Conservation (phyloP, 2,113 vertebrate genomes). For the Copsychus sechellarum region DNA sequence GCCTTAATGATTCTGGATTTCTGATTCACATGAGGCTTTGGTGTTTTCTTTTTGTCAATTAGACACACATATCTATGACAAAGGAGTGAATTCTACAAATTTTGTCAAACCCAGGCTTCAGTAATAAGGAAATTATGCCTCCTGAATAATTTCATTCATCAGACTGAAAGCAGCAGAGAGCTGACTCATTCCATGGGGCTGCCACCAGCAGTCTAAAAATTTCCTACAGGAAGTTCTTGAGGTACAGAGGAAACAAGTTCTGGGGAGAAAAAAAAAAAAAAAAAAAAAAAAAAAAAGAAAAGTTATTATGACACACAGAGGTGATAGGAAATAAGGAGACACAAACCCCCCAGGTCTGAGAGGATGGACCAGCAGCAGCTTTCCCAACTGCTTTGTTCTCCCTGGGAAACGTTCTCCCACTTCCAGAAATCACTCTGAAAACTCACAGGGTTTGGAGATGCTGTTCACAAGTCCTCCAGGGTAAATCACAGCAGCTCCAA, state of each 20-base stretch:
- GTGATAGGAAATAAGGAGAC: neutral
- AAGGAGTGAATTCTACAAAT: neutral
- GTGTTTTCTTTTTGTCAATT: neutral
- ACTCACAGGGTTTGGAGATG: neutral
- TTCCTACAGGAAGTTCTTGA: neutral
- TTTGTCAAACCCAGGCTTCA: neutral
- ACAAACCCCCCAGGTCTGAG: neutral
- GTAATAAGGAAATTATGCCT: neutral
- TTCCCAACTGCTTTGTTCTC: neutral
- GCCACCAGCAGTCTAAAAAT: neutral
- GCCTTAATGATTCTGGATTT: neutral
- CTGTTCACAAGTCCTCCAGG: neutral
- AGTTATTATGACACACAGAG: neutral
- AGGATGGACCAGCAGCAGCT: neutral
- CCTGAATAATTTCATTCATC: neutral
- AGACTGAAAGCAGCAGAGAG: neutral
- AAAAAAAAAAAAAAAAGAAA: neutral
- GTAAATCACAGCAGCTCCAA: neutral
- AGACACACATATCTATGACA: neutral
- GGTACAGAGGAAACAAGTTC: neutral
- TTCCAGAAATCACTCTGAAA: neutral
- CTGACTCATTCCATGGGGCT: conserved; percentile 7
- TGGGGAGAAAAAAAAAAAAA: neutral
- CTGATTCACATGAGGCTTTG: neutral
- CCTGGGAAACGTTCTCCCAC: neutral